Conservation (phyloP, 53 echinoderm and acorn worm genomes). For the Paracentrotus lividus region DNA sequence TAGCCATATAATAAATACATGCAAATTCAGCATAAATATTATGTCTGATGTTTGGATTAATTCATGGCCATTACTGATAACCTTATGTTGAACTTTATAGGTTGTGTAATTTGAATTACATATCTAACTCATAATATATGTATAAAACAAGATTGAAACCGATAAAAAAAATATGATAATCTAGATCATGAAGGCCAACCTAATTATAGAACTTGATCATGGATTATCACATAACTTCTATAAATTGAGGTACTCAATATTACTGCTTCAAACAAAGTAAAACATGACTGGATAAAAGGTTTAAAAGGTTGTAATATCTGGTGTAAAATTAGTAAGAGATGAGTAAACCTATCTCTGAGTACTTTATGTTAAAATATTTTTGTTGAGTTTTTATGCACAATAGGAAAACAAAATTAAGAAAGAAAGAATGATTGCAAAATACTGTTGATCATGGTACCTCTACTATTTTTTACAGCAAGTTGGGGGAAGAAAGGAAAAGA, state of each 20-base stretch:
- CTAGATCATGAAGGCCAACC: not conserved
- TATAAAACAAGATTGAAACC: not conserved
- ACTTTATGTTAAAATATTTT: not conserved
- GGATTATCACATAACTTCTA: no score
- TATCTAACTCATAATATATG: not conserved
- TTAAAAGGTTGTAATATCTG: no score
- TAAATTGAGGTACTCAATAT: not conserved
- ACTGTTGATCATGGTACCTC: not conserved
- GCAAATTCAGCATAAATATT: constrained; percentile 31
- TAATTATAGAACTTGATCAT: constrained; percentile 5
- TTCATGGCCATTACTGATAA: constrained; percentile 39
- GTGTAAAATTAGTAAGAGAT: no score
- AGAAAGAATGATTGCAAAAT: no score
- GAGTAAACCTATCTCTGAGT: not conserved
- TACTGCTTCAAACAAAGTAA: no score
- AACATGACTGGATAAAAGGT: no score
- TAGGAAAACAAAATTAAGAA: no score
- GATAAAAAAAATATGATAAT: not conserved
- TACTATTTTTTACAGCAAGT: not conserved
- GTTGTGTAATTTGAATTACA: not conserved
- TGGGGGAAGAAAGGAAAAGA: not conserved
- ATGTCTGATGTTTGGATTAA: not conserved
- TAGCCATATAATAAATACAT: constrained; percentile 22
- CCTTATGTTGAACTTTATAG: not conserved
- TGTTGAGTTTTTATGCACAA: not conserved